Percentiles rank a stretch among this genome's conserved stretches.
phyloP scores from a whole-genome alignment of 2,113 vertebrate species.

The Eira barbara region DNA sequence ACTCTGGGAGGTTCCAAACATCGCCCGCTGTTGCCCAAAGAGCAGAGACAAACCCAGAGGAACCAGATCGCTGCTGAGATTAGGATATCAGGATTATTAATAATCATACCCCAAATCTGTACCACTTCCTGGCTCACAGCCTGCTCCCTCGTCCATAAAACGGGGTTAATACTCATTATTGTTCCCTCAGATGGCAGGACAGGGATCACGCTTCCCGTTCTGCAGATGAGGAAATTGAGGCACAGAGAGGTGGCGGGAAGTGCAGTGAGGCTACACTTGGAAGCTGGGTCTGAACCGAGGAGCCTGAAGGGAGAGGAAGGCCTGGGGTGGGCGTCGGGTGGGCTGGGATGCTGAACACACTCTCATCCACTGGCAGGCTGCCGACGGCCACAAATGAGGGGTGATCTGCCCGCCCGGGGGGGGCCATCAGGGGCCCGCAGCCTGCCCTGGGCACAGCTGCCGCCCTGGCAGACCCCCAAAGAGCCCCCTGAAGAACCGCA shows the following conservation, averaged over 20 bases:
- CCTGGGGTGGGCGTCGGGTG: background rate
- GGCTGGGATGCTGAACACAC: background rate
- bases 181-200: background rate
- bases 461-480: slow-evolving; percentile 69
- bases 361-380: background rate
- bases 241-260: background rate
- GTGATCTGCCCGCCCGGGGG: background rate
- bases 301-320: background rate
- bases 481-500: slow-evolving; percentile 57
- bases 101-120: background rate
- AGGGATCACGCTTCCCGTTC: background rate
- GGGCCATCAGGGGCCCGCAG: slow-evolving; percentile 3
- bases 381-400: background rate
- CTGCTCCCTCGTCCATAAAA: background rate
- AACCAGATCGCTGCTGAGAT: background rate
- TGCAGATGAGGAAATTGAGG: background rate
- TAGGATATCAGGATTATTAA: background rate
- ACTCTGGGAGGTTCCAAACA: background rate
- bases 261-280: background rate
- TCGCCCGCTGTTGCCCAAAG: background rate
- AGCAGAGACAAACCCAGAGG: background rate
- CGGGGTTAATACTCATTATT: background rate
- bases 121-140: background rate
- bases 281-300: accelerated
- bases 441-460: slow-evolving; percentile 61